Percentiles rank a stretch among this genome's conserved stretches.
Evolutionary conservation across 2,113 vertebrate species (phyloP).

Genomic region (Neodon shergylaensis): DNA sequence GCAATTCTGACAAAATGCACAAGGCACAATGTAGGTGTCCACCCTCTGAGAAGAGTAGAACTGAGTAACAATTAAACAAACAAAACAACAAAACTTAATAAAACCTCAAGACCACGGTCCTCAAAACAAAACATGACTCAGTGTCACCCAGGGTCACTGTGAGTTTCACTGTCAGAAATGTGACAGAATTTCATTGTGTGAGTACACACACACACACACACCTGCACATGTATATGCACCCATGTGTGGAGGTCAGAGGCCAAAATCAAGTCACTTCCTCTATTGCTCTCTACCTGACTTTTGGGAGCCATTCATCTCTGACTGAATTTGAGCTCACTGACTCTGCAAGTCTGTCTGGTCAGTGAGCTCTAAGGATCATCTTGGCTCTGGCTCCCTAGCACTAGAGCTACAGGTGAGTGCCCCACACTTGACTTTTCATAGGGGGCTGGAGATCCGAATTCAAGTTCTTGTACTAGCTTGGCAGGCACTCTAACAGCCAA

Average conservation of each 20-base stretch:
- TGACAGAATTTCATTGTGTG: neutral
- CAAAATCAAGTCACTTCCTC: neutral
- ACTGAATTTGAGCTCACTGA: no score
- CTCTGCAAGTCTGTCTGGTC: neutral
- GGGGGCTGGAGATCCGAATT: neutral
- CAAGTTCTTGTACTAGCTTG: neutral
- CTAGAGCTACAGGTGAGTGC: neutral
- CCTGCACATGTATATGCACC: neutral
- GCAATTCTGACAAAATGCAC: neutral
- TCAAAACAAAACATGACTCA: neutral
- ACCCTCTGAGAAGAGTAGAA: neutral
- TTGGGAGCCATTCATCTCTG: neutral
- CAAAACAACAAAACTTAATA: neutral
- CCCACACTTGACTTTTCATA: neutral
- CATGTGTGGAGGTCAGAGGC: neutral
- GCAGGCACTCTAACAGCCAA: neutral
- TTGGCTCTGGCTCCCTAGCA: neutral
- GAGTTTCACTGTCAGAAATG: constrained; percentile 10
- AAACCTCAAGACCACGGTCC: neutral
- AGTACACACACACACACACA: neutral
- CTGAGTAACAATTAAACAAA: neutral
- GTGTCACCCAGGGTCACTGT: neutral
- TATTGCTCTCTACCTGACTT: neutral
- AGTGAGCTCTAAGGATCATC: neutral
- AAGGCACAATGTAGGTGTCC: neutral